Evolutionary conservation across 2,113 vertebrate species (phyloP), one percentile per base, ranked within the genome.

Genomic region (Protobothrops mucrosquamatus): DNA sequence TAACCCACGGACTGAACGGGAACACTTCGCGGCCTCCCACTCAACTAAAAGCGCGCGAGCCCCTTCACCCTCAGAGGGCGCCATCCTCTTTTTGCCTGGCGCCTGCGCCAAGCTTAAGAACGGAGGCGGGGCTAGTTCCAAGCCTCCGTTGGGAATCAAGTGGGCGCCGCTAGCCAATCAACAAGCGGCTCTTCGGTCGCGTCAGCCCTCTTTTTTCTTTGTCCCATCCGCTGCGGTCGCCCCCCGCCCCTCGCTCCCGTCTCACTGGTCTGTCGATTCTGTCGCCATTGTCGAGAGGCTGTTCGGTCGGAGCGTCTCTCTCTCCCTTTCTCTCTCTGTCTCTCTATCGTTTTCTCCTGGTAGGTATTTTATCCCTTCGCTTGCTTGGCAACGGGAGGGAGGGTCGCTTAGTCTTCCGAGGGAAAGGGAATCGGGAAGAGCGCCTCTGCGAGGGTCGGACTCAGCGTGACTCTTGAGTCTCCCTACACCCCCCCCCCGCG

Each of bases 31-130:
- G 29, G 15, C 52, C n/a, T 3, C n/a, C 20, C 18, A 26, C 11
- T 6, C 85, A 29, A 2, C 26, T 29, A 26, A 51, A 18, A 29
- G 24, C 3, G 6, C 43, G 4, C 11, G 34, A 22, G 1, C 4
- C 0, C 6, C 24, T 1, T 43, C 11, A 3, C 55, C 23, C 2
- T 6, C 20, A 6, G 3, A 6, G 15, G n/a, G 8, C 54, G 20
- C 2, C 26, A 1, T 8, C 24, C 23, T 29, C 24, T 5, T 23
- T 4, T 34, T 3, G 8, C 9, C 52, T 15, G 1, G 91, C 91
- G 91, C 88, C 39, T 93, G 90, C 93, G 89, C 91, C 85, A 26
- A 54, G 15, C 18, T n/a, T 23, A 2, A 64, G 39, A 1, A 1
- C 15, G 10, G 46, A 3, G 90, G 90, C 61, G 94, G 85, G 48